phyloP scores from a whole-genome alignment of 2,797 vertebrate genomes.

The Sardinella longiceps region DNA sequence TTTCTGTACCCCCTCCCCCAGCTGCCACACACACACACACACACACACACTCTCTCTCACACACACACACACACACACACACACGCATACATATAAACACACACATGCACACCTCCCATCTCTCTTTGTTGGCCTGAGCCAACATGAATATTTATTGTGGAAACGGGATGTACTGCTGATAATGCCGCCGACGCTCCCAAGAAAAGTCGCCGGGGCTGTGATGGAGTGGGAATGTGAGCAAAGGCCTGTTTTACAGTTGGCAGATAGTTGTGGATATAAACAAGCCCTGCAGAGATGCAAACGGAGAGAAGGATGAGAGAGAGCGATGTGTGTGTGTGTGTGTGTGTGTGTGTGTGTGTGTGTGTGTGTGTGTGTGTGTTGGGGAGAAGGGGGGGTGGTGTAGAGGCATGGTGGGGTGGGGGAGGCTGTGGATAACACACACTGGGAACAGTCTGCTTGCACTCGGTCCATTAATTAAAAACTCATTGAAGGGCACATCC shows the following conservation, averaged over 20 bases:
- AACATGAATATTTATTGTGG: slow-evolving; percentile 57
- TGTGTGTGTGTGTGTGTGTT: too few species aligned
- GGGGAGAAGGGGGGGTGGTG: not conserved
- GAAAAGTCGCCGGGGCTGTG: slow-evolving; percentile 22
- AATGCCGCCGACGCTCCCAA: slow-evolving; percentile 36
- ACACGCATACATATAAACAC: too few species aligned
- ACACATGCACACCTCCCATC: not conserved
- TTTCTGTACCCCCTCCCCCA: slow-evolving; percentile 48
- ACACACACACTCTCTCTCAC: not conserved
- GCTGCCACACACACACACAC: too few species aligned
- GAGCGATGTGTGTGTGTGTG: not conserved
- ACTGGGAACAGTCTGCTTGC: slow-evolving; percentile 29
- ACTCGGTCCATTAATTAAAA: slow-evolving; percentile 54
- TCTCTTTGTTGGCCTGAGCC: slow-evolving; percentile 43
- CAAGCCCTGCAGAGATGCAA: slow-evolving; percentile 20
- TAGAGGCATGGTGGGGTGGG: not conserved
- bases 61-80: too few species aligned
- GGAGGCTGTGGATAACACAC: slow-evolving; percentile 43
- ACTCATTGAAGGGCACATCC: slow-evolving; percentile 45
- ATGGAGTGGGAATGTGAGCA: slow-evolving; percentile 14
- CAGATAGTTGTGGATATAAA: slow-evolving; percentile 41
- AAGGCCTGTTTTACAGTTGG: slow-evolving; percentile 31
- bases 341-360: too few species aligned
- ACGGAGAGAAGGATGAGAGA: not conserved
- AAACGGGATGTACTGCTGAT: slow-evolving; percentile 49